Evolutionary conservation across 1,140 invertebrate genomes (phyloP), one percentile per base, ranked within the genome.

Genomic region (Tetramorium simillimum): DNA sequence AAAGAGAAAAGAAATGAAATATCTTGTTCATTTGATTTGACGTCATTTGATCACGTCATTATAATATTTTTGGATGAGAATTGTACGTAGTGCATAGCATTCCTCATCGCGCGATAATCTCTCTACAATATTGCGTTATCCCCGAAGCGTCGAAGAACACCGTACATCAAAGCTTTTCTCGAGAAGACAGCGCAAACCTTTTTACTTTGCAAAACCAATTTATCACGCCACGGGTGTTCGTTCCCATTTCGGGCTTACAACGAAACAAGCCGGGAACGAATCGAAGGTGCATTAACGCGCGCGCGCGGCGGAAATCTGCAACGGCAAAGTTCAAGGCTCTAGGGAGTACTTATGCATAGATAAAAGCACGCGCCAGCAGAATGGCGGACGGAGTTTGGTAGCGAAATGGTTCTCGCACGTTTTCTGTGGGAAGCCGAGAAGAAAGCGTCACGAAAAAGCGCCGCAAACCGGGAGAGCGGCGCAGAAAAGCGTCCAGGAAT

Each of bases 251-350:
- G 49, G 12, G 40, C 37, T 56, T 28, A 58, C 49, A 58, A 73
- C 78, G 69, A 73, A 60, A 84, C 69, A 84, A 62, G 53, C 37
- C 21, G 65, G 49, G 78, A 72, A 56, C 53, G 53, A 84, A 84
- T 84, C 69, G 69, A 75, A 84, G 80, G 53, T 75, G 67, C 80
- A 84, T 84, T 84, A 84, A 60, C 80, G 80, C 51, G 51, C 24
- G 21, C 80, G 80, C 51, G 51, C 24, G 21, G 24, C n/a, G 62
- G 56, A 84, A 84, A 75, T 84, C 40, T 69, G 51, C 80, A 60
- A 49, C 80, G 18, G 53, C 69, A 73, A 84, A 84, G 53, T 84
- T 84, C 69, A 84, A 84, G 69, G 69, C 80, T 75, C 80, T 60
- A 40, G 78, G 49, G 63, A 46, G 65, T 84, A 62, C 69, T 75